phyloP scores from a whole-genome alignment of 1,140 invertebrate species.

The Bemisia tabaci region DNA sequence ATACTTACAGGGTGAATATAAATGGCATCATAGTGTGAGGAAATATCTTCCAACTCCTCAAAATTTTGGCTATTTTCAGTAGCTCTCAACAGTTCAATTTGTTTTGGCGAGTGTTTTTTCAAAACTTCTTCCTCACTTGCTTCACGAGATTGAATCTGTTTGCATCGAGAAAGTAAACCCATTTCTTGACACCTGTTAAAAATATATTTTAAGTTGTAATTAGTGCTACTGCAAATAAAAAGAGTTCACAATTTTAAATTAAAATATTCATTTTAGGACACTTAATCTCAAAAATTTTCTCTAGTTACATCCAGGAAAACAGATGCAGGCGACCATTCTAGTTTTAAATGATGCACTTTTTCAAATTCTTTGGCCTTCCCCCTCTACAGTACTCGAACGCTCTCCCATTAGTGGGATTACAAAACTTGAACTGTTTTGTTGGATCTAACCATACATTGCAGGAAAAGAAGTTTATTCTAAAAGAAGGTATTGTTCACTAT shows the following conservation, averaged over 20 bases:
- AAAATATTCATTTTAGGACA: neutral
- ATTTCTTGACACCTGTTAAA: constrained; percentile 51
- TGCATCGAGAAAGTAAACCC: constrained; percentile 53
- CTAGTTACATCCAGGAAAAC: neutral
- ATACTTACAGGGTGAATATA: constrained; percentile 68
- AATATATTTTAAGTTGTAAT: neutral
- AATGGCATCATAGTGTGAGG: constrained; percentile 68
- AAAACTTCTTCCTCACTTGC: constrained; percentile 59
- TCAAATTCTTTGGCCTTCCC: too few species aligned
- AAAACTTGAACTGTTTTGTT: too few species aligned
- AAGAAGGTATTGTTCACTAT: too few species aligned
- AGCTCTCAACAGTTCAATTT: constrained; percentile 46
- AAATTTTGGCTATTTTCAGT: constrained; percentile 42
- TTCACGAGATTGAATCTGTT: constrained; percentile 37
- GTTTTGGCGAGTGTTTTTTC: constrained; percentile 45
- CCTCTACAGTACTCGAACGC: too few species aligned
- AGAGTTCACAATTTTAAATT: neutral
- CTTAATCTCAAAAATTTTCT: neutral
- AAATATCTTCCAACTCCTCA: constrained; percentile 50
- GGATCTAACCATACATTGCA: too few species aligned
- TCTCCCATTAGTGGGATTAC: too few species aligned
- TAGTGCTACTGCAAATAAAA: neutral
- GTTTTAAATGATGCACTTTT: too few species aligned
- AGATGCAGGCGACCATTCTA: constrained; percentile 2
- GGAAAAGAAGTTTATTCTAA: too few species aligned